These are phyloP conservation scores for Emesis castigata DNA, from an alignment of 2,888 invertebrate species.

Conservation along the genomic window DNA sequence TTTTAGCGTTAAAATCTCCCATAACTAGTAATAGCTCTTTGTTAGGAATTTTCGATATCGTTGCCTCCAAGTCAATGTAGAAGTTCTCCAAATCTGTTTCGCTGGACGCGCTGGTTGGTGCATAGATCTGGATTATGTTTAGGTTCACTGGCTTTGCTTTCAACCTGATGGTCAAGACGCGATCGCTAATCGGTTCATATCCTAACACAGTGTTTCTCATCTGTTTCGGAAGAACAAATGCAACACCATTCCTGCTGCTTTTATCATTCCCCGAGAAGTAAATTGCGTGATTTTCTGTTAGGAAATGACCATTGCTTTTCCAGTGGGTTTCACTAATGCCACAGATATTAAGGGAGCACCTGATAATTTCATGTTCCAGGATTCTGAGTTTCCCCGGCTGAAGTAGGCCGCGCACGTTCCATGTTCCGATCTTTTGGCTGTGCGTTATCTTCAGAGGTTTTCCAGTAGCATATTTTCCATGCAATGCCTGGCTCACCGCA, in stretches of 20 bases:
- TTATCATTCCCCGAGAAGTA: constrained; percentile 39
- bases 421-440: too few species aligned
- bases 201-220: too few species aligned
- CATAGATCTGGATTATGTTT: constrained; percentile 43
- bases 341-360: too few species aligned
- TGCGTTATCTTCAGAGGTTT: too few species aligned
- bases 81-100: constrained; percentile 29
- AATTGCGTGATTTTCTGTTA: constrained; percentile 30
- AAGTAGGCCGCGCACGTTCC: too few species aligned
- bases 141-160: constrained; percentile 30
- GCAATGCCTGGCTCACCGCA: too few species aligned
- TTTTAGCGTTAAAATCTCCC: constrained; percentile 53
- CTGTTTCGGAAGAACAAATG: constrained; percentile 27
- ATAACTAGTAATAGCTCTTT: constrained; percentile 41
- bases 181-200: constrained; percentile 32
- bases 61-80: constrained; percentile 23
- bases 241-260: constrained; percentile 38
- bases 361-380: too few species aligned
- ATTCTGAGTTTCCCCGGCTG: too few species aligned
- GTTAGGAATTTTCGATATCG: constrained; percentile 41
- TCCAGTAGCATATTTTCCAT: too few species aligned
- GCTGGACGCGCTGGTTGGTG: constrained; percentile 30
- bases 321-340: too few species aligned
- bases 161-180: constrained; percentile 37
- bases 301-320: too few species aligned